Evolutionary conservation across 2,797 vertebrate genomes (phyloP).

Genomic region (Myotis vivesi): DNA sequence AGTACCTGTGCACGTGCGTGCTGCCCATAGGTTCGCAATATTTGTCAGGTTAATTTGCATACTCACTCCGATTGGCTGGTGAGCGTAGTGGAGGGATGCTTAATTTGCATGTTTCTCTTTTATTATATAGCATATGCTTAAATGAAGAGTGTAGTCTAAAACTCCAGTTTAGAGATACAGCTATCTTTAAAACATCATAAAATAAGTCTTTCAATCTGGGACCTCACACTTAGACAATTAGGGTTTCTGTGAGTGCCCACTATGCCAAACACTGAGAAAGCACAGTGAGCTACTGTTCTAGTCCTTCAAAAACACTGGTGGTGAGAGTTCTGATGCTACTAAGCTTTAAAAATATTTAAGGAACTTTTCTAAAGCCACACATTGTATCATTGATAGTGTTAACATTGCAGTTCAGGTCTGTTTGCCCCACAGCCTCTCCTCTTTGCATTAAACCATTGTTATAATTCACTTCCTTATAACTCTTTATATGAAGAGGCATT

Average conservation of each 20-base stretch:
- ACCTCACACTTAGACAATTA: neutral
- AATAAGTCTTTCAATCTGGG: neutral
- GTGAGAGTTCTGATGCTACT: neutral
- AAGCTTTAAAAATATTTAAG: neutral
- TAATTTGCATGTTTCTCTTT: no score
- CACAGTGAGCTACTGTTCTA: neutral
- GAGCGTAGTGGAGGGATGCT: no score
- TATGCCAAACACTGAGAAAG: neutral
- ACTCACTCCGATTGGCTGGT: no score
- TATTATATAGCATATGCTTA: neutral
- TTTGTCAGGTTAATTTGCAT: no score
- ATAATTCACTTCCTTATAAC: neutral
- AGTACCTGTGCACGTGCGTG: no score
- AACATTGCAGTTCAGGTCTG: neutral
- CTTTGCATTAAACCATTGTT: constrained; percentile 11
- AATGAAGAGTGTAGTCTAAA: neutral
- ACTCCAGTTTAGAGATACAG: neutral
- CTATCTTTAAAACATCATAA: neutral
- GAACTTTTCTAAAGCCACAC: neutral
- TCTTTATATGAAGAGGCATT: neutral
- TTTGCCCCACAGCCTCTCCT: neutral
- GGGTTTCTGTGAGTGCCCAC: neutral
- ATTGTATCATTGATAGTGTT: neutral
- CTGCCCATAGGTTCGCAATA: no score
- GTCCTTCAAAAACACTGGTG: neutral